Conservation (phyloP, 2,797 vertebrate species). For the Halcyon chelicuti region DNA sequence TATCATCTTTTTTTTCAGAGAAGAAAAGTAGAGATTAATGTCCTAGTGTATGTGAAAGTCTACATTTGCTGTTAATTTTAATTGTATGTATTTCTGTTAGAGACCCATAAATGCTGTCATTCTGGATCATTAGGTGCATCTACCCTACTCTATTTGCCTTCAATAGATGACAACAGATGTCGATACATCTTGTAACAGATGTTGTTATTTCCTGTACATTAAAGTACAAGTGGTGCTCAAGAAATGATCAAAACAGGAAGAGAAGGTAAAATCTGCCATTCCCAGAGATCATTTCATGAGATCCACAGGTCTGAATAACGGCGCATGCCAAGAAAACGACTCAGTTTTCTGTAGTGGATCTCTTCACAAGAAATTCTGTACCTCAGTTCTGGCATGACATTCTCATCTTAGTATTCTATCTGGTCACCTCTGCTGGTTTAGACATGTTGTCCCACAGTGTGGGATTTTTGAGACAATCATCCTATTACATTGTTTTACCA, state of each 20-base stretch:
- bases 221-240: background rate
- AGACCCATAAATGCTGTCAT: background rate
- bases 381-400: background rate
- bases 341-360: background rate
- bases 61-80: background rate
- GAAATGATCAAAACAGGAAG: background rate
- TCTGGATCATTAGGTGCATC: background rate
- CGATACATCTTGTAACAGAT: constrained; percentile 2
- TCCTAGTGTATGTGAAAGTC: background rate
- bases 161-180: background rate
- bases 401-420: background rate
- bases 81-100: background rate
- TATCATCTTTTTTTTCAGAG: background rate
- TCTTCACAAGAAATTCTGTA: background rate
- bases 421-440: background rate
- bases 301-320: background rate
- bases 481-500: background rate
- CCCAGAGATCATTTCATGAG: background rate
- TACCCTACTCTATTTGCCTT: background rate
- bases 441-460: background rate
- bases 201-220: background rate
- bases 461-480: background rate
- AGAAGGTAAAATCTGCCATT: background rate
- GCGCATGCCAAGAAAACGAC: background rate
- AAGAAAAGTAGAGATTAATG: background rate